These are phyloP conservation scores for Corvus cornix DNA, from an alignment of 2,113 vertebrate genomes.

Conservation along the genomic window DNA sequence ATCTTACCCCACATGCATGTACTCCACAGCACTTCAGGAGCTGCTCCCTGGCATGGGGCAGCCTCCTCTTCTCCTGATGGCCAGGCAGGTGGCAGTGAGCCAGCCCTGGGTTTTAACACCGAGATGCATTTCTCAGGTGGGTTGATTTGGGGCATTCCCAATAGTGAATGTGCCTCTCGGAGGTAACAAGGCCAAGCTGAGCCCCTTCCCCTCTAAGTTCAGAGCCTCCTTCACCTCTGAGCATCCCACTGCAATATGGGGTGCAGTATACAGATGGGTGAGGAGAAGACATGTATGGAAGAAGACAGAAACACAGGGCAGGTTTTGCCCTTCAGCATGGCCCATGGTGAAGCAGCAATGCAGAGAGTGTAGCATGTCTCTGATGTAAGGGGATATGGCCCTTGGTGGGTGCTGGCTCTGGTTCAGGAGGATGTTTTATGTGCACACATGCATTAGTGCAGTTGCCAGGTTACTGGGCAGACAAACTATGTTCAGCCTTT, in stretches of 20 bases:
- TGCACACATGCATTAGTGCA: background rate
- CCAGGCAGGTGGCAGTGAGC: background rate
- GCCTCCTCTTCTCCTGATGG: background rate
- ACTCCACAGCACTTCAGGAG: background rate
- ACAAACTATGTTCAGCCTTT: conserved; percentile 26
- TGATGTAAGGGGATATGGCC: background rate
- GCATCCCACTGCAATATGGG: rapidly evolving
- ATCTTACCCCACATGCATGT: background rate
- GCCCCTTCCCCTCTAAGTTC: background rate
- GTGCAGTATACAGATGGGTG: background rate
- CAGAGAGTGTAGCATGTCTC: background rate
- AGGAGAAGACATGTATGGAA: background rate
- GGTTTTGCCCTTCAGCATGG: background rate
- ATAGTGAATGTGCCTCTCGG: background rate
- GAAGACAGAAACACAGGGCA: background rate
- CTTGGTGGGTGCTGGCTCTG: background rate
- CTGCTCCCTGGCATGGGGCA: background rate
- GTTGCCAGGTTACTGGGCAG: conserved; percentile 55
- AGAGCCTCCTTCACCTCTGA: background rate
- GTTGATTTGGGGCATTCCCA: background rate
- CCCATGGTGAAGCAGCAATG: background rate
- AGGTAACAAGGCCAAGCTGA: background rate
- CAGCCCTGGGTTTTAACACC: background rate
- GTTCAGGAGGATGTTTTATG: conserved; percentile 33
- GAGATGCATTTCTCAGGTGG: background rate